Percentiles rank a stretch among this genome's conserved stretches.
Evolutionary conservation across 2,888 invertebrate species (phyloP).

Genomic region (Acrobasis consociella): DNA sequence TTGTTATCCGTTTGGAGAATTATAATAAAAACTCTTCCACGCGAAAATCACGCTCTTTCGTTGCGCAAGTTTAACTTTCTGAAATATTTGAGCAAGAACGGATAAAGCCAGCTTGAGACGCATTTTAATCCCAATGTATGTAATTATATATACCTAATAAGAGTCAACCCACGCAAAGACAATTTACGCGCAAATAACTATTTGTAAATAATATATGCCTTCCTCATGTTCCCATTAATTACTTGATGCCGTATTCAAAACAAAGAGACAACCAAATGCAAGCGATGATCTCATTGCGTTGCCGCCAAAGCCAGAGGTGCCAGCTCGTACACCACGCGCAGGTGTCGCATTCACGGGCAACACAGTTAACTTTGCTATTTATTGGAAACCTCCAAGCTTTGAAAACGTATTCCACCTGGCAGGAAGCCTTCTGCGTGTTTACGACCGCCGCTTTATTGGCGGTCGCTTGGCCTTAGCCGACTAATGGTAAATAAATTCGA

Average conservation of each 20-base stretch:
- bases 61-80: no score
- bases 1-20: no score
- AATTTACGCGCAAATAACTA: no score
- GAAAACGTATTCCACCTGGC: background rate
- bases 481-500: background rate
- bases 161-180: no score
- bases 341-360: background rate
- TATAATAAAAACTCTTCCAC: no score
- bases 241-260: background rate
- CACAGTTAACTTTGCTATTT: background rate
- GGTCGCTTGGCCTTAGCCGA: background rate
- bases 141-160: no score
- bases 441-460: background rate
- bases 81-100: no score
- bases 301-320: no score
- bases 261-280: background rate
- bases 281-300: background rate
- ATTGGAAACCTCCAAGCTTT: background rate
- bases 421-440: background rate
- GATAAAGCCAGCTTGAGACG: no score
- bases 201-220: no score
- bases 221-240: background rate
- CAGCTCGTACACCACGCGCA: background rate
- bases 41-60: no score
- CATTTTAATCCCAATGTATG: no score